Evolutionary conservation across 1,140 invertebrate genomes (phyloP), one percentile per base, ranked within the genome.

Genomic region (Campoletis sonorensis): DNA sequence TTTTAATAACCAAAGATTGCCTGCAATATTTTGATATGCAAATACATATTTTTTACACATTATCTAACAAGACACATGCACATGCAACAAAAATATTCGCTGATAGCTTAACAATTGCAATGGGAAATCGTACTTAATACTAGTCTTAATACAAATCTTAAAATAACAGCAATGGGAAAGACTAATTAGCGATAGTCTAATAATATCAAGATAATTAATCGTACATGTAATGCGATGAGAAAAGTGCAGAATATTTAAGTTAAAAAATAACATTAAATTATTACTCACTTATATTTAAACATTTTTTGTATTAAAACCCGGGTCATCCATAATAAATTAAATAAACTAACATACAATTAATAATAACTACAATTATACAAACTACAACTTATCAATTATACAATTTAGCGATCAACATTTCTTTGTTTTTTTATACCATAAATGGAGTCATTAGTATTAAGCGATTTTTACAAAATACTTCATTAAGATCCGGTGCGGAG

Each of bases 401-500:
- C 40, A 45, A 45, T 10, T 1, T 45, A 45, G 40, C 13, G 11
- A 45, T 45, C 13, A 13, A 45, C 7, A 11, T 45, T 45, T 45
- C 37, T 54, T 54, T 8, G 18, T 54, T n/a, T 54, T 54, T 8
- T n/a, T n/a, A n/a, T 45, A 45, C 40, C 40, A 13, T 45, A 5
- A 45, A 45, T 45, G 40, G 40, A 45, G 40, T 45, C 40, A 45
- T 45, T 33, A 33, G 30, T 4, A 7, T 4, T 33, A 33, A 11
- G 40, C 1, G 13, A 45, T 45, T 70, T 26, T 0, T 37, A 61
- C 72, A 79, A 81, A 68, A 37, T 26, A 49, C 26, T 51, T 33
- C 51, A 5, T 78, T 54, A 67, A 16, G 16, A 49, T 72, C 79
- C 67, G 16, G 61, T 61, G 8, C 70, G 27, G 15, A 86, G 82